These are phyloP conservation scores for Marcusenius ussheri DNA, from an alignment of 2,113 vertebrate species.

Conservation along the genomic window DNA sequence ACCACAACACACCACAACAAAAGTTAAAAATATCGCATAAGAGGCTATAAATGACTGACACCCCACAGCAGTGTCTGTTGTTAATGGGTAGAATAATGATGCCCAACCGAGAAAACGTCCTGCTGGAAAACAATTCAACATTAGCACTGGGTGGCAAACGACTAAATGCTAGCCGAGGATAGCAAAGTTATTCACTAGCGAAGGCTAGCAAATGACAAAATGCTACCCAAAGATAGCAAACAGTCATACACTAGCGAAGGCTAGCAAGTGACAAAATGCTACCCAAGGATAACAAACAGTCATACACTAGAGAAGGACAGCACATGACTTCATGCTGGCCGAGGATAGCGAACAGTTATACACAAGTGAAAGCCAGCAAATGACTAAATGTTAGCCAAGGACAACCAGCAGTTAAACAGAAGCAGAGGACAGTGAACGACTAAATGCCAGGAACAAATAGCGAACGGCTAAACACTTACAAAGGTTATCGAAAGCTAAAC, in stretches of 20 bases:
- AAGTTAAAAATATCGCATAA: neutral
- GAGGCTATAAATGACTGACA: neutral
- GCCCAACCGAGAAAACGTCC: neutral
- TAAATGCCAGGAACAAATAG: neutral
- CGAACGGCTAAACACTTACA: neutral
- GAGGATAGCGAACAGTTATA: neutral
- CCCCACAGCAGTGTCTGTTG: neutral
- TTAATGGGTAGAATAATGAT: neutral
- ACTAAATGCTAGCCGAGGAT: neutral
- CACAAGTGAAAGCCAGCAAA: neutral
- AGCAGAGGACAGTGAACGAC: neutral
- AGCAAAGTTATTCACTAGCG: neutral
- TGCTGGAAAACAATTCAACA: neutral
- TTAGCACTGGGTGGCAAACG: neutral
- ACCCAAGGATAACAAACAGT: neutral
- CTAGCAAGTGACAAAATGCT: neutral
- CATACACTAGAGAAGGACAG: neutral
- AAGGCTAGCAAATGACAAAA: neutral
- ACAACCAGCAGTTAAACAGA: neutral
- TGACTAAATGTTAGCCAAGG: neutral
- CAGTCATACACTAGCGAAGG: neutral
- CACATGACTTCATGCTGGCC: neutral
- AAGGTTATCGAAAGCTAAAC: neutral
- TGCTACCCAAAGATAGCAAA: neutral
- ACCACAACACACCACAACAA: neutral